Conservation (phyloP, 2,888 invertebrate species). For the Ormia ochracea region DNA sequence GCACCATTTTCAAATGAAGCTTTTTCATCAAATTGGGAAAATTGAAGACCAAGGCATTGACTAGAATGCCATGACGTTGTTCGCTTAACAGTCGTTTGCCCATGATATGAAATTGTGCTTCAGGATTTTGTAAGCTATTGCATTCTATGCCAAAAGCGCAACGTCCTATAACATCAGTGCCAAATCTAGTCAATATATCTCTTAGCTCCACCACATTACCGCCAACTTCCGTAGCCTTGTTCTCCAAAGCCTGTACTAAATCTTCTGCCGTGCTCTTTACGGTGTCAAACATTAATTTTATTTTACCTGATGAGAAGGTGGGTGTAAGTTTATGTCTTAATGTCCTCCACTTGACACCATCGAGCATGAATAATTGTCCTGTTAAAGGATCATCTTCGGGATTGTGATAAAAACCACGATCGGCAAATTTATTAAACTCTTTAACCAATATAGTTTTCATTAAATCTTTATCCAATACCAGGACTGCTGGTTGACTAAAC, state of each 20-base stretch:
- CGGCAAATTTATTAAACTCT: slow-evolving; percentile 74
- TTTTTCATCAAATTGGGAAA: slow-evolving; percentile 59
- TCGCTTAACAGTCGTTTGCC: slow-evolving; percentile 64
- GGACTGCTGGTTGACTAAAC: slow-evolving; percentile 66
- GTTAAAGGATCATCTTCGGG: slow-evolving; percentile 74
- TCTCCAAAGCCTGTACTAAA: slow-evolving; percentile 61
- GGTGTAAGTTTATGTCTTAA: slow-evolving; percentile 77
- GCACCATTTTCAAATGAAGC: slow-evolving; percentile 57
- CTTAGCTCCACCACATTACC: too few species aligned
- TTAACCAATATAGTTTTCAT: slow-evolving; percentile 70
- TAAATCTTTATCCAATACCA: slow-evolving; percentile 68
- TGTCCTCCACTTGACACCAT: slow-evolving; percentile 76
- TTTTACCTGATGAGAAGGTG: slow-evolving; percentile 71
- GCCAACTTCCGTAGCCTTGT: slow-evolving; percentile 74
- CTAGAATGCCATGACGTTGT: slow-evolving; percentile 52
- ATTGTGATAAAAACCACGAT: slow-evolving; percentile 73
- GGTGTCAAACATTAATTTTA: slow-evolving; percentile 70
- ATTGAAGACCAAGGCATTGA: slow-evolving; percentile 47
- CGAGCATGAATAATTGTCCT: slow-evolving; percentile 72
- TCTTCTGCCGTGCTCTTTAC: slow-evolving; percentile 63
- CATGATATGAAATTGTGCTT: slow-evolving; percentile 73
- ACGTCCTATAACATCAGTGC: slow-evolving; percentile 78
- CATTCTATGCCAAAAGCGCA: slow-evolving; percentile 78
- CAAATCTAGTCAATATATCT: slow-evolving; percentile 76
- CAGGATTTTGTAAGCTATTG: slow-evolving; percentile 75